A percentile compares a stretch with the other conserved stretches of the same genome.
These are phyloP conservation scores for Leptinotarsa lineolata DNA, from an alignment of 1,140 invertebrate species.

Conservation along the genomic window DNA sequence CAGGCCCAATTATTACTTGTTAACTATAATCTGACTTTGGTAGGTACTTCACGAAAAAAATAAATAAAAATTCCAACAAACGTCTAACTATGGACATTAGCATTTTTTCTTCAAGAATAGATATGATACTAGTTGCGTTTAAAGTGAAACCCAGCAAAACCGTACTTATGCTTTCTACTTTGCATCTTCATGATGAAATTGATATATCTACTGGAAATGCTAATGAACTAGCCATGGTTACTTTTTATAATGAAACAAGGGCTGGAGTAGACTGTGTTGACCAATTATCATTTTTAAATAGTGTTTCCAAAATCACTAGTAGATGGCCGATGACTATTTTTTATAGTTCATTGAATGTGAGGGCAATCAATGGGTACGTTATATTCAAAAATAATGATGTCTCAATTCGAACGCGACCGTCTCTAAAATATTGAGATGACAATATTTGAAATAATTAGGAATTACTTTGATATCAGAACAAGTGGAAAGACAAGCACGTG, in stretches of 20 bases:
- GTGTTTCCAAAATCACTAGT: neutral
- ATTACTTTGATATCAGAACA: constrained; percentile 4
- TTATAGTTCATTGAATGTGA: neutral
- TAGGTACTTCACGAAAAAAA: too few relatives aligned
- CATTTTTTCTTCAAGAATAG: neutral
- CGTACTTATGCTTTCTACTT: neutral
- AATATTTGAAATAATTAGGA: neutral
- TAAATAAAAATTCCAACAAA: too few relatives aligned
- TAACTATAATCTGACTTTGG: constrained; percentile 24
- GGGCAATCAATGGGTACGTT: neutral
- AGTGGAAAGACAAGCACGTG: neutral
- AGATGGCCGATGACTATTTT: neutral
- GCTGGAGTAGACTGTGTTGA: neutral
- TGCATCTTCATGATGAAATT: neutral
- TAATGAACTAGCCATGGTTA: neutral
- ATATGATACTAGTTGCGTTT: neutral
- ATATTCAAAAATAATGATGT: neutral
- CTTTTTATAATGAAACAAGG: neutral
- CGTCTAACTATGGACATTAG: too few relatives aligned
- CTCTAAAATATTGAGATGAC: neutral
- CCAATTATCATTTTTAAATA: neutral
- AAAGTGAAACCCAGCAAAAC: neutral
- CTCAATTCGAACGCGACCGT: neutral
- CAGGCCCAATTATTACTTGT: constrained; percentile 19
- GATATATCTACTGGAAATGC: neutral